phyloP scores from a whole-genome alignment of 53 echinoderm and acorn worm genomes.

The Patiria pectinifera region DNA sequence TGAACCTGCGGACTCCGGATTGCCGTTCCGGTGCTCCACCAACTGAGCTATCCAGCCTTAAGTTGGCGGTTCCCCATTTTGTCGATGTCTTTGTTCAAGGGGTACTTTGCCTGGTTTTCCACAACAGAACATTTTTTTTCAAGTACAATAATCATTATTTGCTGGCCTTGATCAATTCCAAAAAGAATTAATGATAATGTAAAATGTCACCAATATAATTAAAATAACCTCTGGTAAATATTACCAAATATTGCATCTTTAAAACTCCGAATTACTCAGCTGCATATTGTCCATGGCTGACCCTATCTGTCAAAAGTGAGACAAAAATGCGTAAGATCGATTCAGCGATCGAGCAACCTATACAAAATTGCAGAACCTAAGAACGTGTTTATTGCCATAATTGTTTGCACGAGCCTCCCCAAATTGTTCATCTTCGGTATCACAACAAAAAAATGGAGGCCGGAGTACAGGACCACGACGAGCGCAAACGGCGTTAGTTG shows the following conservation, averaged over 20 bases:
- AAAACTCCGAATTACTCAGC: background rate
- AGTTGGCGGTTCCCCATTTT: no score
- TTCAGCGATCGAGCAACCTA: background rate
- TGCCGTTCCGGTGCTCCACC: no score
- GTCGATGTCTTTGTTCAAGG: background rate
- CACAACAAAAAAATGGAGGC: constrained; percentile 1
- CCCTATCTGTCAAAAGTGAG: background rate
- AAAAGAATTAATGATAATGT: background rate
- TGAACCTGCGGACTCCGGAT: no score
- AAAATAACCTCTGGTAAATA: background rate
- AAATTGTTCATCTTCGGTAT: background rate
- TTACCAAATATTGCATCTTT: background rate
- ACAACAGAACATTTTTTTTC: background rate
- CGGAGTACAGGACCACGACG: constrained; percentile 4
- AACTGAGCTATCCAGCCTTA: no score
- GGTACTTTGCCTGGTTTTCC: background rate
- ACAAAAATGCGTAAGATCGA: background rate
- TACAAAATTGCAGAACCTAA: constrained; percentile 29
- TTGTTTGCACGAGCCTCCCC: constrained; percentile 1
- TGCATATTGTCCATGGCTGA: background rate
- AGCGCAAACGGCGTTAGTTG: constrained; percentile 40
- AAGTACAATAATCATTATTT: no score
- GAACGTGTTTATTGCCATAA: constrained; percentile 20
- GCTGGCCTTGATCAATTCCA: background rate
- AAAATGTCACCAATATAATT: background rate